These are phyloP conservation scores for Scolopax rusticola DNA, from an alignment of 2,797 vertebrate genomes.

Conservation along the genomic window DNA sequence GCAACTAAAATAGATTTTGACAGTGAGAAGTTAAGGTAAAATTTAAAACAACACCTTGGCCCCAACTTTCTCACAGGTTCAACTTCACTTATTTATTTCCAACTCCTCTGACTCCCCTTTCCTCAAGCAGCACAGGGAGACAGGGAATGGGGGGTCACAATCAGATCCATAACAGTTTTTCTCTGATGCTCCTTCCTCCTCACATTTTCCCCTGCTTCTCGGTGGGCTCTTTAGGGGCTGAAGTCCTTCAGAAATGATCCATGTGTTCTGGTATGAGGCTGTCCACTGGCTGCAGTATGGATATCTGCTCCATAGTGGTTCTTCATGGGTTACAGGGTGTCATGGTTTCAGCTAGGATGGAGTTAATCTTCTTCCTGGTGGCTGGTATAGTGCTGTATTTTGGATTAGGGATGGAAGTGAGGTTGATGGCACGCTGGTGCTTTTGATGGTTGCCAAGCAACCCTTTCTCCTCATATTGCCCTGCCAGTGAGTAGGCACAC, in stretches of 20 bases:
- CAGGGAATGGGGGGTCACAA: accelerated
- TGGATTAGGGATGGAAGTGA: background rate
- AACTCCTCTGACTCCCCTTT: accelerated
- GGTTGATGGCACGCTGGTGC: background rate
- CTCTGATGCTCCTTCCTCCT: background rate
- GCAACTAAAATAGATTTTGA: background rate
- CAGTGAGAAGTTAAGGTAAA: background rate
- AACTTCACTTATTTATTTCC: background rate
- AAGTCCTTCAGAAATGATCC: background rate
- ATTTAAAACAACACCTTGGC: background rate
- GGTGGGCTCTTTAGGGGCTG: background rate
- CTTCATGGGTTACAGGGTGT: background rate
- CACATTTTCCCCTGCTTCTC: accelerated
- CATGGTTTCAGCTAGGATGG: background rate
- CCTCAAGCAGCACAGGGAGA: background rate
- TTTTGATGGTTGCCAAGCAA: background rate
- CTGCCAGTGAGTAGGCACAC: background rate
- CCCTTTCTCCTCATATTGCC: background rate
- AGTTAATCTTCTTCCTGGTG: background rate
- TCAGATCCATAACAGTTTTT: background rate
- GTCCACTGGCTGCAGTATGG: no score
- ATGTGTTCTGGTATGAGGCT: accelerated
- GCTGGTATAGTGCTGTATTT: background rate
- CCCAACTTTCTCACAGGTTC: background rate
- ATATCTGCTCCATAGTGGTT: background rate